These are phyloP conservation scores for Gobiocypris rarus DNA, from an alignment of 2,113 vertebrate genomes.

Conservation along the genomic window DNA sequence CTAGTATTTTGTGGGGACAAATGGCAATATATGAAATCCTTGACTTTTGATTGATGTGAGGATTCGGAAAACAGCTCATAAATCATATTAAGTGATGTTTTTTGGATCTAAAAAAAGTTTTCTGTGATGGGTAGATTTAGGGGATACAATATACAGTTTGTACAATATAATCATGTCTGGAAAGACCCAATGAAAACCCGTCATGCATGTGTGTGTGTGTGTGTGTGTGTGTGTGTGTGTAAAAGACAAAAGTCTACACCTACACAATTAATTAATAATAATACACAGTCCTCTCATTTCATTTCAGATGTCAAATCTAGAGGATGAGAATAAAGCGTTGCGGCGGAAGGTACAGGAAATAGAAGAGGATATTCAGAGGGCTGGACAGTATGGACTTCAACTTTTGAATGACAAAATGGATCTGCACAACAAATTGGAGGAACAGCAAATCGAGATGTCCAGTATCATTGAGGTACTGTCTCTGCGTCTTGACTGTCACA, in stretches of 20 bases:
- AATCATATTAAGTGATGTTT: too few species aligned
- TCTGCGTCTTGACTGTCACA: not conserved
- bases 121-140: too few species aligned
- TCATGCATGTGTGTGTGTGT: too few species aligned
- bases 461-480: constrained; percentile 80
- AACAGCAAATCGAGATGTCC: constrained; percentile 83
- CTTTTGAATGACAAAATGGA: constrained; percentile 87
- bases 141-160: too few species aligned
- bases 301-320: constrained; percentile 65
- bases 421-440: constrained; percentile 86
- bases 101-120: too few species aligned
- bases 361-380: constrained; percentile 83
- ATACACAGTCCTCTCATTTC: not conserved
- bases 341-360: constrained; percentile 80
- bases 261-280: not conserved
- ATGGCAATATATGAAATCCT: too few species aligned
- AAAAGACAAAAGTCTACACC: not conserved
- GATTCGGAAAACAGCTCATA: too few species aligned
- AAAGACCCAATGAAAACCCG: too few species aligned
- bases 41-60: too few species aligned
- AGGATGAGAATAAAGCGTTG: constrained; percentile 76
- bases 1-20: too few species aligned
- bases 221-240: too few species aligned
- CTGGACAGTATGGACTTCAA: constrained; percentile 89
- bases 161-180: too few species aligned